phyloP scores from a whole-genome alignment of 1,140 invertebrate genomes.

The Nasonia vitripennis region DNA sequence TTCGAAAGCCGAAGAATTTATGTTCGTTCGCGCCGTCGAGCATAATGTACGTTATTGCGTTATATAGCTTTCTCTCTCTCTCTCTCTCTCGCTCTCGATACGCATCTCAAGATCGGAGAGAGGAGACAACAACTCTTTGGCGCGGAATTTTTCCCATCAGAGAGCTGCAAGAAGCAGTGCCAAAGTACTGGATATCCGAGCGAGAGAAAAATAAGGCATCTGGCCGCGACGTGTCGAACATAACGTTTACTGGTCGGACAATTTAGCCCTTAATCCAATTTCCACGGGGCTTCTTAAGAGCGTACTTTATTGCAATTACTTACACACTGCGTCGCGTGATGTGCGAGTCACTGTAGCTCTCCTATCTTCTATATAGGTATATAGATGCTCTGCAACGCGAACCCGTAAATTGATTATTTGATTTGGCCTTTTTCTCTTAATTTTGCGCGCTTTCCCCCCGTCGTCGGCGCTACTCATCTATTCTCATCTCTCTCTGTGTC shows the following conservation, averaged over 20 bases:
- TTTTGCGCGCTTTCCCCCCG: neutral
- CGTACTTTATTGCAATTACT: slow-evolving; percentile 48
- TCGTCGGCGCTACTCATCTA: slow-evolving; percentile 36
- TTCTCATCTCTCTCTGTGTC: slow-evolving; percentile 15
- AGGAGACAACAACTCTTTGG: neutral
- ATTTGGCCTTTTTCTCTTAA: slow-evolving; percentile 47
- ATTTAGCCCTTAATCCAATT: slow-evolving; percentile 51
- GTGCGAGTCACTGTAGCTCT: neutral
- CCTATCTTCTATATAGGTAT: neutral
- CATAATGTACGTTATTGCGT: neutral
- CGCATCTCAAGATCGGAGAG: neutral
- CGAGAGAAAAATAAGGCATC: neutral
- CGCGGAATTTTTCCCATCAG: neutral
- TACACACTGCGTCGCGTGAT: neutral
- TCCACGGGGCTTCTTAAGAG: slow-evolving; percentile 45
- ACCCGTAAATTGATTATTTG: slow-evolving; percentile 52
- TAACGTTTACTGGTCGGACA: slow-evolving; percentile 44
- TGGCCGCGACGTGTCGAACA: slow-evolving; percentile 43
- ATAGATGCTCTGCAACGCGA: neutral
- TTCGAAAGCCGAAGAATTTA: slow-evolving; percentile 16
- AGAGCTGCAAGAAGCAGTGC: neutral
- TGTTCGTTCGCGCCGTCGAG: neutral
- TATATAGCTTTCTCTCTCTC: neutral
- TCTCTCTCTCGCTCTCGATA: neutral
- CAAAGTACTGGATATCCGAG: neutral